Evolutionary conservation across 2,113 vertebrate genomes (phyloP).

Genomic region (Myrmecobius fasciatus): DNA sequence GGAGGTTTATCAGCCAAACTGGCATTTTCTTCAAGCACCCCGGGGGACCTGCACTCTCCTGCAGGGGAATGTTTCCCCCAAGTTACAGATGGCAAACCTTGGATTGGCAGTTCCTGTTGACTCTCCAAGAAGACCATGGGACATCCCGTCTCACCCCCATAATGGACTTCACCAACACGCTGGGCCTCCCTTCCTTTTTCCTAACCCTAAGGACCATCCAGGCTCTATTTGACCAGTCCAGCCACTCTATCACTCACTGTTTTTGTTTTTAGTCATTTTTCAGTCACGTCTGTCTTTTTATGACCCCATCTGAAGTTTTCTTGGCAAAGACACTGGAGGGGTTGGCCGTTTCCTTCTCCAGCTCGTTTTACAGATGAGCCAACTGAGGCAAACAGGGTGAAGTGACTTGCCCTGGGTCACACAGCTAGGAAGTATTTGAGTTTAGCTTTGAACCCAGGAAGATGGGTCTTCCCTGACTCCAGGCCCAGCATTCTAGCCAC

Average conservation of each 20-base stretch:
- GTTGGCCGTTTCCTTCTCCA: too few relatives aligned
- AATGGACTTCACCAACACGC: not conserved
- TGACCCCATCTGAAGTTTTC: too few relatives aligned
- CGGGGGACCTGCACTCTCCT: not conserved
- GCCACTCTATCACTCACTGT: not conserved
- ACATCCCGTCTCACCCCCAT: not conserved
- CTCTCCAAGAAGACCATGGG: not conserved
- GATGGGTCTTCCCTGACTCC: too few relatives aligned
- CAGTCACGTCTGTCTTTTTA: not conserved
- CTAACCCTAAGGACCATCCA: not conserved
- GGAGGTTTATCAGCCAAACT: not conserved
- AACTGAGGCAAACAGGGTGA: too few relatives aligned
- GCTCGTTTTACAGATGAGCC: too few relatives aligned
- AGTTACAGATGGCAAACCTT: not conserved
- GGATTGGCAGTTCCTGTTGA: not conserved
- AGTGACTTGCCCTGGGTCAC: too few relatives aligned
- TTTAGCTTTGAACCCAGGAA: too few relatives aligned
- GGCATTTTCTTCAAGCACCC: not conserved
- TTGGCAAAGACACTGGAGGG: too few relatives aligned
- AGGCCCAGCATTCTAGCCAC: too few relatives aligned
- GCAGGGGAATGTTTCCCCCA: not conserved
- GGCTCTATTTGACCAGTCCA: not conserved
- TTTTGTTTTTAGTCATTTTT: not conserved
- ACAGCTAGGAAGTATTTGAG: too few relatives aligned
- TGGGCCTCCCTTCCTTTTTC: not conserved